A percentile compares a stretch with the other conserved stretches of the same genome.
These are phyloP conservation scores for Scaptomyza montana DNA, from an alignment of 1,140 invertebrate species.

Conservation along the genomic window DNA sequence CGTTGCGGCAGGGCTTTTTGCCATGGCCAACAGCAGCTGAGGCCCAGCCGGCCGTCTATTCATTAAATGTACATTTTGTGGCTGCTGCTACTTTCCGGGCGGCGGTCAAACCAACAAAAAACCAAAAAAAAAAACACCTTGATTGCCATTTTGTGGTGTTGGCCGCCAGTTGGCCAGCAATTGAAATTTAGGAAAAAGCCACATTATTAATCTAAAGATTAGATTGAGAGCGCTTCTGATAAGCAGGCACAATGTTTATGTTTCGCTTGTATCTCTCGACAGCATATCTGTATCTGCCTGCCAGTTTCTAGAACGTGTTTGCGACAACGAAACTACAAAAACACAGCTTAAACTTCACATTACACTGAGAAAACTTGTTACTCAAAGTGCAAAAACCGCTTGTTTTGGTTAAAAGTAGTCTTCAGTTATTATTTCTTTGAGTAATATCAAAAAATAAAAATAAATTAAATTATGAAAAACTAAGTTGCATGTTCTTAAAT, in stretches of 20 bases:
- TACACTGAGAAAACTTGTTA: conserved; percentile 2
- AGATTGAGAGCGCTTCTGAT: conserved; percentile 68
- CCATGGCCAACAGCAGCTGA: conserved; percentile 45
- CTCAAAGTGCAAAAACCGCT: background rate
- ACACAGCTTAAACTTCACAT: background rate
- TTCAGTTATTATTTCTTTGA: too few species aligned
- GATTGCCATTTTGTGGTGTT: conserved; percentile 32
- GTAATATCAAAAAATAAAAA: too few species aligned
- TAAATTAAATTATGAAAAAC: too few species aligned
- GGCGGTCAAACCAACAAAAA: conserved; percentile 15
- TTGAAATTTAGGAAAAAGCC: conserved; percentile 73
- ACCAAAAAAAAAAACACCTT: conserved; percentile 26
- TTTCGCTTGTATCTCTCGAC: conserved; percentile 11
- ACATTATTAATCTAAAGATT: conserved; percentile 79
- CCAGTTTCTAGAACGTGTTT: conserved; percentile 30
- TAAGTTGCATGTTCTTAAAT: too few species aligned
- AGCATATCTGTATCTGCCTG: background rate
- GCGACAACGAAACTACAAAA: conserved; percentile 3
- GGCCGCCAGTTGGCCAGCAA: conserved; percentile 37
- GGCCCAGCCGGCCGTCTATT: conserved; percentile 10
- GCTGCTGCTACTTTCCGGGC: conserved; percentile 3
- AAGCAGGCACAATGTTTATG: conserved; percentile 49
- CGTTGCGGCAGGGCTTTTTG: conserved; percentile 31
- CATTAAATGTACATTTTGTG: conserved; percentile 44
- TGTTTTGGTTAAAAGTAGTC: background rate